Evolutionary conservation across 2,888 invertebrate species (phyloP).

Genomic region (Pyralis farinalis): DNA sequence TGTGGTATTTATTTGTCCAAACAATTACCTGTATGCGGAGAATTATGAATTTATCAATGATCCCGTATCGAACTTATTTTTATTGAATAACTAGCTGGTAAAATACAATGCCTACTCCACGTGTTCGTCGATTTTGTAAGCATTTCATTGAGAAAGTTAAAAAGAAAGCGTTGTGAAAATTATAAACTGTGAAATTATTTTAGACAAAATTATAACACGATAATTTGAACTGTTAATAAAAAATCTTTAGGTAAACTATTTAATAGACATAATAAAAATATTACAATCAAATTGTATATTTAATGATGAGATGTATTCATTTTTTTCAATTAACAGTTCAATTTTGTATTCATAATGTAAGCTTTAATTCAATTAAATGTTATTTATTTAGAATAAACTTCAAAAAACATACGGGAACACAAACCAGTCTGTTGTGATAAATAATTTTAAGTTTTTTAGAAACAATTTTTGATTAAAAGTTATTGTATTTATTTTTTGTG

Average conservation of each 20-base stretch:
- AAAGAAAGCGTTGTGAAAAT: too few relatives aligned
- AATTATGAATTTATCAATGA: too few relatives aligned
- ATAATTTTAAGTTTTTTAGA: slow-evolving; percentile 60
- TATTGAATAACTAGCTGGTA: too few relatives aligned
- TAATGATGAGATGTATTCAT: not conserved
- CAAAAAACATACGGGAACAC: slow-evolving; percentile 49
- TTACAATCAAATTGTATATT: slow-evolving; percentile 4
- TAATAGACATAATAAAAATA: not conserved
- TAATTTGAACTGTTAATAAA: too few relatives aligned
- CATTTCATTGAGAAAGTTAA: too few relatives aligned
- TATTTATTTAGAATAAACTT: slow-evolving; percentile 58
- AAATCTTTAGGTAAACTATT: not conserved
- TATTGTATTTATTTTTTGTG: slow-evolving; percentile 39
- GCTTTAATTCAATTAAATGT: slow-evolving; percentile 58
- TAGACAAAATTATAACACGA: too few relatives aligned
- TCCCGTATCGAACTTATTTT: too few relatives aligned
- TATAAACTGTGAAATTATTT: too few relatives aligned
- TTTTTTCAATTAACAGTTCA: not conserved
- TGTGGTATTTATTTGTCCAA: too few relatives aligned
- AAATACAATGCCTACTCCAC: too few relatives aligned
- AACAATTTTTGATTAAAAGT: slow-evolving; percentile 27
- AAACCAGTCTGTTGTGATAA: slow-evolving; percentile 76
- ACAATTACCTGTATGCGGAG: too few relatives aligned
- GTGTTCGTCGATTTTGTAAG: too few relatives aligned
- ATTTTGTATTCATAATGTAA: slow-evolving; percentile 41